Base-by-base conservation (phyloP, 2,888 invertebrate species). In the Trilocha varians region DNA sequence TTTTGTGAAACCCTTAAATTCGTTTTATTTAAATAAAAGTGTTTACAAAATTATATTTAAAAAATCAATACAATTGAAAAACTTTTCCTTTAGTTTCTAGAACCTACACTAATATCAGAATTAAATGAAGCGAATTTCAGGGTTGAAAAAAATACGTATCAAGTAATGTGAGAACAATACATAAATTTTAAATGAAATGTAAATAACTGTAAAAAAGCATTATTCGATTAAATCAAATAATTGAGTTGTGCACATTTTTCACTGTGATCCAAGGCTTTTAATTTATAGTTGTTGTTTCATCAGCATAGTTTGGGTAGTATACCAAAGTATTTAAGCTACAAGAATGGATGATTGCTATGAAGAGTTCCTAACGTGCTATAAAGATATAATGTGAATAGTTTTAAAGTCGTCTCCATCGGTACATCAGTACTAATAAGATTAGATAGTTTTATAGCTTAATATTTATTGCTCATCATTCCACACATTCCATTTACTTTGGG, bases 251-350 rank as follows among this genome's bases (percentile, higher is more conserved):
- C 25, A 25, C 25, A 25, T 11, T 25, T 6, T 4, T 25, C 25
- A 3, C 25, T 25, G 25, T 25, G 25, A 25, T 25, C 4, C 25
- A 25, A 25, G 25, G 25, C 25, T 25, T 25, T 25, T 25, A 25
- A 9, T 25, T 25, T 6, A 25, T 25, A 25, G 35, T 35, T 35
- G 32, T 16, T 18, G 14, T 32, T 40, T 40, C 18, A 40, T 16
- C 17, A 13, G 25, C 11, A 25, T 25, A 25, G 25, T 25, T 25
- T 25, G 25, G 25, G 11, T 25, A 3, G 16, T 38, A 38, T 32
- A 39, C 35, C 42, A 42, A 42, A 42, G 42, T 38, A 42, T 37
- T 39, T 25, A 25, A 25, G 25, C 11, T 25, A 25, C 25, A 25
- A 25, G 8, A 25, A 25, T 25, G 5, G 4, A 25, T 25, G 11